Percentiles rank a stretch among this genome's conserved stretches.
Evolutionary conservation across 2,888 invertebrate species (phyloP).

Genomic region (Cryptocephalus primarius): DNA sequence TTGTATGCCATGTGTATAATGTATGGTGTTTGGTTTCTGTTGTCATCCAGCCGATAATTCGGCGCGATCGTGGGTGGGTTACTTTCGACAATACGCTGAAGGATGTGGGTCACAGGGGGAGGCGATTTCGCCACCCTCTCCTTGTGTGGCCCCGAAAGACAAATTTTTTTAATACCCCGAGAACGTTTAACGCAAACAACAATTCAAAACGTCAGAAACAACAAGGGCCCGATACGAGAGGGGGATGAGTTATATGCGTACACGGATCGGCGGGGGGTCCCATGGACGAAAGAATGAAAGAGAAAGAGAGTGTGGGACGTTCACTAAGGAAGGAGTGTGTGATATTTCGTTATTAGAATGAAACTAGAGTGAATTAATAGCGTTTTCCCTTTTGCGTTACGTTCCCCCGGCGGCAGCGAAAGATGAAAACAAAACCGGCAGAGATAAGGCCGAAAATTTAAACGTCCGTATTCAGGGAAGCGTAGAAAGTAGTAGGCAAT

Average conservation of each 20-base stretch:
- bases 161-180: background rate
- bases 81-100: too few species aligned
- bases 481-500: conserved; percentile 7
- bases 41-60: too few species aligned
- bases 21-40: too few species aligned
- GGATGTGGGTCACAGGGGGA: too few species aligned
- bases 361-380: too few species aligned
- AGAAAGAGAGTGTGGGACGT: background rate
- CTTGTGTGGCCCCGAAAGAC: too few species aligned
- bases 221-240: conserved; percentile 3
- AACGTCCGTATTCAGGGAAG: conserved; percentile 6
- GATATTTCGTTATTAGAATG: too few species aligned
- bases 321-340: too few species aligned
- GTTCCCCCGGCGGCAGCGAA: background rate
- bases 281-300: background rate
- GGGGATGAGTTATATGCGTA: background rate
- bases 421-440: background rate
- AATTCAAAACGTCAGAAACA: conserved; percentile 15
- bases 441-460: conserved; percentile 7
- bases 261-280: background rate
- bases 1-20: too few species aligned
- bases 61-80: too few species aligned
- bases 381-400: too few species aligned
- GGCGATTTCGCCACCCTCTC: too few species aligned
- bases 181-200: conserved; percentile 15